Percentiles rank a stretch among this genome's conserved stretches.
phyloP scores from a whole-genome alignment of 2,797 vertebrate species.

The Myotis planiceps region DNA sequence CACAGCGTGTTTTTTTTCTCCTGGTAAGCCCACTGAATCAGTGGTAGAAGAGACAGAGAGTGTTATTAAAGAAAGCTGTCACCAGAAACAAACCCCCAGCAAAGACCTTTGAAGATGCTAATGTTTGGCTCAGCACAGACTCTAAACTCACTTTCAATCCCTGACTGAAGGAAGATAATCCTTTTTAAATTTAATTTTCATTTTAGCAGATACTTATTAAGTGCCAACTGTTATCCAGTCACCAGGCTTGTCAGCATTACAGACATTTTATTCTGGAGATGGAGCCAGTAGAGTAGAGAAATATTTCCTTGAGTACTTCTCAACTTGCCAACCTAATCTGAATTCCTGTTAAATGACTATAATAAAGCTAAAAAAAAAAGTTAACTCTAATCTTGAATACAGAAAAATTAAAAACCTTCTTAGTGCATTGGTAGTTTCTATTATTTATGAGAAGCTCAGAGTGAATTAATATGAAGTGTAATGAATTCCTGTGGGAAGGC shows the following conservation, averaged over 20 bases:
- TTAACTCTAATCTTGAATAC: neutral
- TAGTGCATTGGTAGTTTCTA: neutral
- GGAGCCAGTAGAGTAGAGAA: neutral
- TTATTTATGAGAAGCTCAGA: constrained; percentile 14
- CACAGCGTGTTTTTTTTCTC: neutral
- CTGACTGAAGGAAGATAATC: neutral
- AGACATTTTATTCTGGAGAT: neutral
- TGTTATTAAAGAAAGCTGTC: neutral
- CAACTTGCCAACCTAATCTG: constrained; percentile 17
- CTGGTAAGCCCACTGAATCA: neutral
- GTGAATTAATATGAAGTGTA: neutral
- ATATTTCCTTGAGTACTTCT: constrained; percentile 44
- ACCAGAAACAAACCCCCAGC: neutral
- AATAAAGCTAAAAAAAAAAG: neutral
- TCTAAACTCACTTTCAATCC: neutral
- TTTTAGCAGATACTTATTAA: neutral
- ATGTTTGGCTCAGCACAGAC: neutral
- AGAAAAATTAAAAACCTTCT: neutral
- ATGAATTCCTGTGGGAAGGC: neutral
- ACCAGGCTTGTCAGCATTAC: neutral
- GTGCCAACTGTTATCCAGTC: neutral
- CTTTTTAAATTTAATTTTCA: constrained; percentile 4
- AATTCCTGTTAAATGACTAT: constrained; percentile 29
- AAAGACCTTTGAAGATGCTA: neutral
- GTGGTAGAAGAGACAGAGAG: neutral